Percentiles rank a stretch among this genome's conserved stretches.
These are phyloP conservation scores for Autographa pulchrina DNA, from an alignment of 2,888 invertebrate genomes.

Conservation along the genomic window DNA sequence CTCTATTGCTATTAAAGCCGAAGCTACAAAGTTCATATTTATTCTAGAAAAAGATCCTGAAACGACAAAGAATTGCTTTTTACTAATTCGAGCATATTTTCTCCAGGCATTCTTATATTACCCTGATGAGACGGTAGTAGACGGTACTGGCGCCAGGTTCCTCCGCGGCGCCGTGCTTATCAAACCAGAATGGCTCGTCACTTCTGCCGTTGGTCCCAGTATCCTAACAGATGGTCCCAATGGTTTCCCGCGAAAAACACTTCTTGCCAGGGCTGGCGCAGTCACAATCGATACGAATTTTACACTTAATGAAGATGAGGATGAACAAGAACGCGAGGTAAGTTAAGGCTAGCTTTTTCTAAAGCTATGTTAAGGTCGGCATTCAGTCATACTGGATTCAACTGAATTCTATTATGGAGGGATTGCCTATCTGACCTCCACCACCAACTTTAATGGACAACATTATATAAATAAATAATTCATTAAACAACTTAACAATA, in stretches of 20 bases:
- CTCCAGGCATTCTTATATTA: slow-evolving; percentile 83
- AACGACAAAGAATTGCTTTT: background rate
- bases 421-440: too few species aligned
- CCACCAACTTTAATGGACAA: background rate
- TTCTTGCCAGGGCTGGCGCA: slow-evolving; percentile 81
- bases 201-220: slow-evolving; percentile 72
- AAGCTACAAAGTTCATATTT: background rate
- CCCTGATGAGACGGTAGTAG: slow-evolving; percentile 75
- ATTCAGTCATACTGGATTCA: too few species aligned
- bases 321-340: slow-evolving; percentile 85
- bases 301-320: slow-evolving; percentile 81
- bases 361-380: background rate
- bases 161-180: slow-evolving; percentile 77
- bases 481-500: too few species aligned
- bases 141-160: slow-evolving; percentile 70
- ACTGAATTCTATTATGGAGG: too few species aligned
- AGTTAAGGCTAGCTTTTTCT: background rate
- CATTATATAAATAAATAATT: background rate
- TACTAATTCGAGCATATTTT: slow-evolving; percentile 8
- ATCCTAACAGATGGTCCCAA: slow-evolving; percentile 55
- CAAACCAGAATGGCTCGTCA: slow-evolving; percentile 76
- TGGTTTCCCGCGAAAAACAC: slow-evolving; percentile 79
- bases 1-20: background rate
- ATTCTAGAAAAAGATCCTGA: background rate
- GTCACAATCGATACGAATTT: slow-evolving; percentile 74